A percentile compares a stretch with the other conserved stretches of the same genome.
These are phyloP conservation scores for Pseudolaguvia tuberculata DNA, from an alignment of 2,113 vertebrate genomes.

Conservation along the genomic window DNA sequence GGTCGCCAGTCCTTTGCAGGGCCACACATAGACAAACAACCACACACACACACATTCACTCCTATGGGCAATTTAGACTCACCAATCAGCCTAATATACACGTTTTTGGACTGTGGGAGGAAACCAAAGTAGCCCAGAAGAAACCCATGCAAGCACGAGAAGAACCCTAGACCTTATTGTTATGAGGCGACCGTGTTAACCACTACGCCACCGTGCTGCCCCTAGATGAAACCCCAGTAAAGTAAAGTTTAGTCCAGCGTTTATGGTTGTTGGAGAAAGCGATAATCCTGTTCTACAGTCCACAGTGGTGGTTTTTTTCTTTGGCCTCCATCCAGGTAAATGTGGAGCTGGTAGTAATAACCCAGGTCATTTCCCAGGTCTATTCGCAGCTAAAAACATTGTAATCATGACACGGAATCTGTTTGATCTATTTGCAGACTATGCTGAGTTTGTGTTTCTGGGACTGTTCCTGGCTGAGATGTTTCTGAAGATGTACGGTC, in stretches of 20 bases:
- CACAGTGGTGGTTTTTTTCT: not conserved
- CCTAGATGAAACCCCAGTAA: not conserved
- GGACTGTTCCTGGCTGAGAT: constrained; percentile 96
- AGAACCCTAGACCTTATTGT: too few species aligned
- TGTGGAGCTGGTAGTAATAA: not conserved
- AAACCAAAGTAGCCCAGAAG: too few species aligned
- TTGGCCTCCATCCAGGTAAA: not conserved
- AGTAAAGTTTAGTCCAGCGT: not conserved
- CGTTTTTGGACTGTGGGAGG: too few species aligned
- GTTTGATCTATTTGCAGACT: constrained; percentile 71
- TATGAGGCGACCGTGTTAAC: too few species aligned
- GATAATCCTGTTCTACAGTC: not conserved
- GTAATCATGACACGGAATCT: not conserved
- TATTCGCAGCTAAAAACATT: not conserved
- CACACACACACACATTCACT: too few species aligned
- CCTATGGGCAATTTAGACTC: too few species aligned
- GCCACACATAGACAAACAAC: too few species aligned
- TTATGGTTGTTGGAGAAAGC: not conserved
- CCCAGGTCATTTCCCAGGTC: not conserved
- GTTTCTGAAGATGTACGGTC: constrained; percentile 97
- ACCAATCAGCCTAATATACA: too few species aligned
- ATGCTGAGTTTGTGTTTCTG: constrained; percentile 98
- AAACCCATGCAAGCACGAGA: too few species aligned
- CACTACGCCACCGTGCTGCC: too few species aligned
- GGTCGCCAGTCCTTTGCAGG: too few species aligned